Conservation (phyloP, 2,113 vertebrate genomes). For the Melanerpes aurifrons region DNA sequence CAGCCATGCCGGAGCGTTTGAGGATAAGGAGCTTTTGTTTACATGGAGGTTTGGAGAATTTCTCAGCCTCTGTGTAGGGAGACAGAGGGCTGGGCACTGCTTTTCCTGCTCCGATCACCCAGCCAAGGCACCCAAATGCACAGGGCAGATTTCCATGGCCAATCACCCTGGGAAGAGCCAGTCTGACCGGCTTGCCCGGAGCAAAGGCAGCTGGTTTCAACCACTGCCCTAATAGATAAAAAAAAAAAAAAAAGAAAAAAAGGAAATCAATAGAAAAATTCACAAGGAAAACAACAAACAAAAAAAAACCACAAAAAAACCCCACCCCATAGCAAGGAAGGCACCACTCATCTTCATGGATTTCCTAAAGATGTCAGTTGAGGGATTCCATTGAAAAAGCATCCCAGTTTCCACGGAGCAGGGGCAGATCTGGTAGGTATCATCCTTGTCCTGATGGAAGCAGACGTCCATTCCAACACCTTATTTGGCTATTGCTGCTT, state of each 20-base stretch:
- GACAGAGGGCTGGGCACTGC: fast-evolving
- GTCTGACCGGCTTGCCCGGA: conserved; percentile 4
- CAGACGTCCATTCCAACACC: conserved; percentile 64
- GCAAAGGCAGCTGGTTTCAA: neutral
- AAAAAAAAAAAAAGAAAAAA: neutral
- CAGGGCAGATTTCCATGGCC: neutral
- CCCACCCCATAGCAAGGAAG: neutral
- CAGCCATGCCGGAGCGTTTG: fast-evolving
- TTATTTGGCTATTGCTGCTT: conserved; percentile 82
- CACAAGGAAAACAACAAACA: neutral
- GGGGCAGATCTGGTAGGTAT: conserved; percentile 72
- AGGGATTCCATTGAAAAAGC: neutral
- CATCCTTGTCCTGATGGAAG: conserved; percentile 59
- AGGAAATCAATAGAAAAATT: neutral
- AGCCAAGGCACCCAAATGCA: neutral
- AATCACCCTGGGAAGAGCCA: conserved; percentile 30
- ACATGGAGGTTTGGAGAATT: neutral
- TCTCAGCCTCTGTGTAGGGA: neutral
- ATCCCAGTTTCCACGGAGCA: neutral
- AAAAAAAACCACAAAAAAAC: too few relatives aligned
- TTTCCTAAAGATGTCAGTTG: neutral
- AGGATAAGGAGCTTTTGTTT: neutral
- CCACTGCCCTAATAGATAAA: neutral
- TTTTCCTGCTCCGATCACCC: neutral
- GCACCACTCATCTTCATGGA: fast-evolving